Percentiles rank a stretch among this genome's conserved stretches.
These are phyloP conservation scores for Eulithis prunata DNA, from an alignment of 2,888 invertebrate genomes.

Conservation along the genomic window DNA sequence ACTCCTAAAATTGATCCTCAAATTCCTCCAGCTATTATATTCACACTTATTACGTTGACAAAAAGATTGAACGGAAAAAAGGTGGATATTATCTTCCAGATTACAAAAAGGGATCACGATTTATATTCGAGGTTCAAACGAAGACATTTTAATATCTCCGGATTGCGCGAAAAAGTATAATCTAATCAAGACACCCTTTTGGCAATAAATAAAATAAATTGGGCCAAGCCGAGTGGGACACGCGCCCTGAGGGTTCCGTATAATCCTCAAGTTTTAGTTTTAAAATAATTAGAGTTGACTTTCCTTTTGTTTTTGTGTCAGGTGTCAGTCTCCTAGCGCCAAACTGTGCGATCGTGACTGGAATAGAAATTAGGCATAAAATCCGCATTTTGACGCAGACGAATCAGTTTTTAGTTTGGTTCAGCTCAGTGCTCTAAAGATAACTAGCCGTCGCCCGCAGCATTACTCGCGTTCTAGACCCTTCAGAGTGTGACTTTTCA, in stretches of 20 bases:
- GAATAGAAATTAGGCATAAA: not conserved
- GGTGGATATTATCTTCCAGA: constrained; percentile 45
- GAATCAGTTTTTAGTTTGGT: too few relatives aligned
- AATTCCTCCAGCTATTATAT: constrained; percentile 42
- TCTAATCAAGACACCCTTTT: constrained; percentile 60
- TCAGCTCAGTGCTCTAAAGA: too few relatives aligned
- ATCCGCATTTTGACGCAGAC: too few relatives aligned
- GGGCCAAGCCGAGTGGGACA: constrained; percentile 38
- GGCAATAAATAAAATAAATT: constrained; percentile 62
- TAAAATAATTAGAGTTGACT: constrained; percentile 4
- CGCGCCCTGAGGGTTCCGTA: not conserved
- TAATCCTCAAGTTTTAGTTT: not conserved
- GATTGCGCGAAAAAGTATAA: constrained; percentile 57
- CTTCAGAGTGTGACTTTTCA: too few relatives aligned
- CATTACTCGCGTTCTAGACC: too few relatives aligned
- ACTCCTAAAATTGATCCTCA: constrained; percentile 40
- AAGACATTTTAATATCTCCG: constrained; percentile 56
- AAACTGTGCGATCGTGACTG: constrained; percentile 1
- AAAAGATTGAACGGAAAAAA: constrained; percentile 43
- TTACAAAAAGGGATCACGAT: constrained; percentile 52
- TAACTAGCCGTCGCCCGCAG: too few relatives aligned
- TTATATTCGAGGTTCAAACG: constrained; percentile 50
- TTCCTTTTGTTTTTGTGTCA: constrained; percentile 2
- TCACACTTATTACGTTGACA: constrained; percentile 44
- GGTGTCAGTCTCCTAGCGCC: constrained; percentile 5